A percentile compares a stretch with the other conserved stretches of the same genome.
Conservation (phyloP, 2,113 vertebrate species). For the Microcebus jonahi region DNA sequence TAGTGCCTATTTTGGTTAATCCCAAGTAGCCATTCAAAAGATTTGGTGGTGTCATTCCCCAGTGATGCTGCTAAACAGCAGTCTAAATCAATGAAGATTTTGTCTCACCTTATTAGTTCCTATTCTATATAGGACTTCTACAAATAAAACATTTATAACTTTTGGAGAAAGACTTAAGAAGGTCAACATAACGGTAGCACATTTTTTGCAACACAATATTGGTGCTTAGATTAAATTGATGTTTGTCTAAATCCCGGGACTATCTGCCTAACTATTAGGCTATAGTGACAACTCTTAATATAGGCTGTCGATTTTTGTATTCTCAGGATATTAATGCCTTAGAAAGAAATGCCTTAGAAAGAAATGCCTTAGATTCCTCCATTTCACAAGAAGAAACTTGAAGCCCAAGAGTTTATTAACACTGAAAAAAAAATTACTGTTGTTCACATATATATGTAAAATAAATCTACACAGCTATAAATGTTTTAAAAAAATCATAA, state of each 20-base stretch:
- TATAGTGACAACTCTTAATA: background rate
- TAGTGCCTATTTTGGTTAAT: background rate
- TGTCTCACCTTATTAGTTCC: background rate
- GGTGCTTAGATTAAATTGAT: background rate
- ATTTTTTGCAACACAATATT: background rate
- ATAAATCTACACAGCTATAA: background rate
- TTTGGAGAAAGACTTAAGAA: background rate
- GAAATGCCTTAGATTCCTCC: background rate
- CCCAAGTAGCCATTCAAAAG: background rate
- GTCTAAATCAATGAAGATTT: background rate
- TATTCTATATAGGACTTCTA: background rate
- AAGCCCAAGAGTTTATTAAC: background rate
- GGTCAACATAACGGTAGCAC: background rate
- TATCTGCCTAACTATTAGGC: background rate
- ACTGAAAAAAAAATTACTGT: background rate
- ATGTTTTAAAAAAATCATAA: background rate
- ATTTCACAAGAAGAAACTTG: background rate
- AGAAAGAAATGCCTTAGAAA: background rate
- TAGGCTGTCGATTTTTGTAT: background rate
- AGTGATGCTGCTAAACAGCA: background rate
- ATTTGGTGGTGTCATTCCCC: background rate
- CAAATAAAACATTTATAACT: background rate
- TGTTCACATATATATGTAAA: background rate
- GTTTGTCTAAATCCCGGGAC: background rate
- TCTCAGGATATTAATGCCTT: background rate